Evolutionary conservation across 2,888 invertebrate genomes (phyloP), one percentile per base, ranked within the genome.

Genomic region (Trichopoda pennipes): DNA sequence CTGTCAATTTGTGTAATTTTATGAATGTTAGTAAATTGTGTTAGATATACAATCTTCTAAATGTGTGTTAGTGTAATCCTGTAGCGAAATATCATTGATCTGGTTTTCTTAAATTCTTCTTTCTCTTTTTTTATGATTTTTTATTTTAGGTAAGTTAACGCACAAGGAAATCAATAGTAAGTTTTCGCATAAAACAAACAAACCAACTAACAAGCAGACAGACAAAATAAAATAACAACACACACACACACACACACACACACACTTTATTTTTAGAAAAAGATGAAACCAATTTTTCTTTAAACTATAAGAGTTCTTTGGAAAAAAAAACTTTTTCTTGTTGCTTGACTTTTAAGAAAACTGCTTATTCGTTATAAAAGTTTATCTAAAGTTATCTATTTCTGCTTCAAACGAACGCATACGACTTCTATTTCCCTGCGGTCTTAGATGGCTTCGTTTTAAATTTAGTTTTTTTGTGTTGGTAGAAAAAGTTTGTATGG

Each of bases 151-250:
- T 86, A 87, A 86, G 86, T 87, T 86, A 85, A 87, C 86, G 81
- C 86, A 86, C 86, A 87, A 86, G 86, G 86, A 86, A 86, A 85
- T 87, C 82, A 86, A 87, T 87, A 86, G 86, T 87, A 86, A 87
- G 87, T 87, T 74, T 75, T 68, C 35, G 16, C 84, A 68, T 47
- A 70, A 80, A 60, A 69, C 21, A 35, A 66, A 70, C 60, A 58
- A 72, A 28, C n/a, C n/a, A n/a, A n/a, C n/a, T n/a, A n/a, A n/a
- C n/a, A n/a, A n/a, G n/a, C n/a, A 70, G 68, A 51, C 19, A 81
- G 8, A 81, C 28, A 44, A n/a, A 44, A 49, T 17, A 3, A 23
- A 28, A 28, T 28, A 28, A 28, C 2, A 28, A 6, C 28, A 28
- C 28, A n/a, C n/a, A n/a, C n/a, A 49, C 17, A 47, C 32, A 38